Evolutionary conservation across 2,797 vertebrate genomes (phyloP).

Genomic region (Pantherophis vulpinus): DNA sequence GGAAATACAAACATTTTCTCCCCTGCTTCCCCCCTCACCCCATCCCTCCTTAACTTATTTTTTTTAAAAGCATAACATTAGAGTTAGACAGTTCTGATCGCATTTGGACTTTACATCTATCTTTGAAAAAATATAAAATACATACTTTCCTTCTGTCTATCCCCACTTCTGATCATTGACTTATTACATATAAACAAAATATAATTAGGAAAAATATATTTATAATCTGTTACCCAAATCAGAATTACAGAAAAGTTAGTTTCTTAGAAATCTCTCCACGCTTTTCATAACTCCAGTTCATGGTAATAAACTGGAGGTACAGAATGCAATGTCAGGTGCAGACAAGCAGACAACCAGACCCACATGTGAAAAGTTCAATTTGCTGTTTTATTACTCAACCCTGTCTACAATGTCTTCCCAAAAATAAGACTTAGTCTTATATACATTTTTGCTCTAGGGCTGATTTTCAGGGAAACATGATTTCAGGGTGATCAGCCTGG

Average conservation of each 20-base stretch:
- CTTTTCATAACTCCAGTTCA: neutral
- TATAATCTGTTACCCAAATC: neutral
- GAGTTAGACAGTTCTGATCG: neutral
- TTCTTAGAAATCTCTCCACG: neutral
- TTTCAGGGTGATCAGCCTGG: too few species aligned
- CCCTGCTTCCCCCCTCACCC: too few species aligned
- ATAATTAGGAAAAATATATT: neutral
- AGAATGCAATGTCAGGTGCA: neutral
- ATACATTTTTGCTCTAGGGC: too few species aligned
- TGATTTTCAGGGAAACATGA: too few species aligned
- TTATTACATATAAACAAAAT: neutral
- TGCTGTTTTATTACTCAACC: neutral
- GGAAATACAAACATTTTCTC: neutral
- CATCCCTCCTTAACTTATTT: too few species aligned
- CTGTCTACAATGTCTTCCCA: neutral
- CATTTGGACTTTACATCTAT: neutral
- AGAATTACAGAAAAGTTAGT: neutral
- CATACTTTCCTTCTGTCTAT: neutral
- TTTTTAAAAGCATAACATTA: neutral
- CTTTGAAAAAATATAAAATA: neutral
- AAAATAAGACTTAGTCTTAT: too few species aligned
- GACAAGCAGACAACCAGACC: neutral
- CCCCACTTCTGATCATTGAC: neutral
- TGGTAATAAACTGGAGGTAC: neutral
- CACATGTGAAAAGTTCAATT: neutral